Conservation (phyloP, 2,113 vertebrate species). For the Crypturellus undulatus region DNA sequence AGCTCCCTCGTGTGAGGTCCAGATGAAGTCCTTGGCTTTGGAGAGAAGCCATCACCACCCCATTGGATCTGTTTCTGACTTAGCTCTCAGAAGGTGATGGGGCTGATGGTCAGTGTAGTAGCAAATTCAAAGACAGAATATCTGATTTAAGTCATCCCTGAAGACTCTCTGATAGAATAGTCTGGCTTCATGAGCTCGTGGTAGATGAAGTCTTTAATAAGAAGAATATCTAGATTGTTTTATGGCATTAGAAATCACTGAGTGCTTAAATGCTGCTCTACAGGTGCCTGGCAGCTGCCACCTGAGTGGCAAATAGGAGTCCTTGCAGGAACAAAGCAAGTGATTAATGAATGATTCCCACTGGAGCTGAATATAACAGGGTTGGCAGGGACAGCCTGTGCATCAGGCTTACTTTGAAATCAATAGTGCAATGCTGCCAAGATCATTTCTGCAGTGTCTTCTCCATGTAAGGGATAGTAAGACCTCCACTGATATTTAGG, state of each 20-base stretch:
- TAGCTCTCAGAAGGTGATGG: not conserved
- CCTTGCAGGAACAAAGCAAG: not conserved
- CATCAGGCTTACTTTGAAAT: not conserved
- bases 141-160: not conserved
- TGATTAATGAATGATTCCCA: not conserved
- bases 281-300: not conserved
- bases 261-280: not conserved
- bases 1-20: not conserved
- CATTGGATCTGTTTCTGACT: not conserved
- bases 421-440: not conserved
- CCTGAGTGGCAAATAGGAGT: not conserved
- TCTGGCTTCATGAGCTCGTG: not conserved
- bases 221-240: not conserved
- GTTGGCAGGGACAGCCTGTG: not conserved
- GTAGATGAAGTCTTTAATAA: not conserved
- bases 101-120: not conserved
- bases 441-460: not conserved
- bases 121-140: not conserved
- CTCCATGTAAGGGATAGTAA: not conserved
- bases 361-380: not conserved
- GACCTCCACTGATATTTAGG: not conserved
- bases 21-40: slow-evolving; percentile 3
- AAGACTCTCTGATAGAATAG: not conserved
- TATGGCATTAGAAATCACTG: not conserved
- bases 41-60: not conserved